These are phyloP conservation scores for Ramphastos sulfuratus DNA, from an alignment of 2,113 vertebrate species.

Conservation along the genomic window DNA sequence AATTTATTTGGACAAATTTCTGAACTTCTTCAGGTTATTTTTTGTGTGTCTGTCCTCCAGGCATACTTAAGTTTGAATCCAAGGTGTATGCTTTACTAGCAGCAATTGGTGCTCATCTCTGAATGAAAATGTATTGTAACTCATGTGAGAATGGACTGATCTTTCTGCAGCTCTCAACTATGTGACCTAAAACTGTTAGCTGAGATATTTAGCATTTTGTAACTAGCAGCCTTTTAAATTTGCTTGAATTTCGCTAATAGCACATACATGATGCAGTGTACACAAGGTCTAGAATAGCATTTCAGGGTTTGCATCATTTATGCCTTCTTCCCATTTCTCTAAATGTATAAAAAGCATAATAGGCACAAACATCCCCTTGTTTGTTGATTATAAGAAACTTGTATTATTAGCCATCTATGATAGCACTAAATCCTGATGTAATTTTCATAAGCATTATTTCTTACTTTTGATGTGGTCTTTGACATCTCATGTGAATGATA, in stretches of 20 bases:
- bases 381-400: background rate
- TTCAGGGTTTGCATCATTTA: background rate
- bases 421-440: background rate
- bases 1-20: background rate
- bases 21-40: background rate
- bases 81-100: background rate
- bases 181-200: background rate
- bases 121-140: background rate
- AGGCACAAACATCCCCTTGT: background rate
- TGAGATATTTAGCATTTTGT: background rate
- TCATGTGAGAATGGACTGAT: background rate
- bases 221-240: background rate
- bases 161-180: background rate
- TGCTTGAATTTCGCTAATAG: accelerated
- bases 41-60: background rate
- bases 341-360: background rate
- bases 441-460: background rate
- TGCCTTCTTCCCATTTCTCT: background rate
- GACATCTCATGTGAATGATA: background rate
- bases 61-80: background rate
- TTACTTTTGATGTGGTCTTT: background rate
- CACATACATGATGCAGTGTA: accelerated
- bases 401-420: background rate
- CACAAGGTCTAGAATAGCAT: background rate
- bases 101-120: background rate